Percentiles rank a stretch among this genome's conserved stretches.
Evolutionary conservation across 2,797 vertebrate genomes (phyloP).

Genomic region (Sebastes trivittatus): DNA sequence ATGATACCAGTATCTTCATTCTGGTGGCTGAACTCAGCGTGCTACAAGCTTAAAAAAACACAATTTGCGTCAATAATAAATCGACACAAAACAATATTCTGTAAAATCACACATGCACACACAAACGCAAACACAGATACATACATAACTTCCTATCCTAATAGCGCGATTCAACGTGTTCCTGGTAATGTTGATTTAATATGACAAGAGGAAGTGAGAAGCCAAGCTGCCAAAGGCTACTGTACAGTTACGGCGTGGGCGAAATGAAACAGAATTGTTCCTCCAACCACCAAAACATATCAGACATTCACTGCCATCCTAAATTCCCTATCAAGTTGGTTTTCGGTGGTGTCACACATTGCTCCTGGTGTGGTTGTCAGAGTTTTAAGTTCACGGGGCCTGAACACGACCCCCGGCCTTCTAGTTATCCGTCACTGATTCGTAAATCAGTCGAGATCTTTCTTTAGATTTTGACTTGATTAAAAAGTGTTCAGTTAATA

Average conservation of each 20-base stretch:
- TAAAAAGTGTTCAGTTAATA: neutral
- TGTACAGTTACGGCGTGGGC: accelerated
- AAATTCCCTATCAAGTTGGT: neutral
- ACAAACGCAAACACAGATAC: neutral
- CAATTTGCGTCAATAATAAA: too few relatives aligned
- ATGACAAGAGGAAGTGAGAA: accelerated
- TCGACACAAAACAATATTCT: neutral
- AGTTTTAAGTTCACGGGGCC: neutral
- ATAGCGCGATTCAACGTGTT: accelerated
- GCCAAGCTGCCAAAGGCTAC: neutral
- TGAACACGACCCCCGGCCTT: accelerated
- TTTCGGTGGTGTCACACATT: neutral
- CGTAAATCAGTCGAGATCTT: neutral
- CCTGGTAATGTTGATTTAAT: neutral
- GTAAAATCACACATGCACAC: neutral
- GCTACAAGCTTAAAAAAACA: too few relatives aligned
- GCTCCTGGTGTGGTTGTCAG: neutral
- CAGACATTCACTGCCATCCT: accelerated
- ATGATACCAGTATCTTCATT: too few relatives aligned
- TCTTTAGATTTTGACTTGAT: neutral
- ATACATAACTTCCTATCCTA: accelerated
- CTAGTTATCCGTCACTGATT: neutral
- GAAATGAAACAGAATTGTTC: neutral
- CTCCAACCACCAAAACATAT: neutral
- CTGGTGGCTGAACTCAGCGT: too few relatives aligned